Percentiles rank a stretch among this genome's conserved stretches.
phyloP scores from a whole-genome alignment of 2,888 invertebrate genomes.

The Hoplodrina ambigua region DNA sequence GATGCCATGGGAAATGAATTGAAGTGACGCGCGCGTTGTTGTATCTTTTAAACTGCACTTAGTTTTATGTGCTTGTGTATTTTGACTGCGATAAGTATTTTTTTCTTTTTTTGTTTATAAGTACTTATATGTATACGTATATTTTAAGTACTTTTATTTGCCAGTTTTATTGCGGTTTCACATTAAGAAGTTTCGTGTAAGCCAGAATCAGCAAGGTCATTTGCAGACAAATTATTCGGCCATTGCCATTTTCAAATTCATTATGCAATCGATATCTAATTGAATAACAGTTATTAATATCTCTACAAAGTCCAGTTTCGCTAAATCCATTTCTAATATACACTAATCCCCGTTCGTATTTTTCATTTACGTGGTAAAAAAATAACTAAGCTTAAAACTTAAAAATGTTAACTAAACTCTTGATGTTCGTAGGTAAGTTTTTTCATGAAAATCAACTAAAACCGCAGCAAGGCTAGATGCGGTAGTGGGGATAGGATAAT shows the following conservation, averaged over 20 bases:
- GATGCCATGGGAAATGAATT: conserved; percentile 81
- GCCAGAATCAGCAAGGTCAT: conserved; percentile 7
- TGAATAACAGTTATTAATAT: conserved; percentile 19
- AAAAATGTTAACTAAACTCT: conserved; percentile 28
- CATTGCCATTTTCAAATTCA: conserved; percentile 21
- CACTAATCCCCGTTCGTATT: conserved; percentile 15
- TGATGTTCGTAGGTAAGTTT: conserved; percentile 48
- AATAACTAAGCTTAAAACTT: neutral
- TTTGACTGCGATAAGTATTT: conserved; percentile 38
- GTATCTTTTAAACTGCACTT: conserved; percentile 46
- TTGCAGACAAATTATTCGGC: conserved; percentile 9
- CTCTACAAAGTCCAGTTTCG: conserved; percentile 16
- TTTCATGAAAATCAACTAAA: conserved; percentile 71
- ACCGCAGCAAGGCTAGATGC: conserved; percentile 72
- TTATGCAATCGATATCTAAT: conserved; percentile 22
- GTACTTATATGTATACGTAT: no score
- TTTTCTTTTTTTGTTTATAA: no score
- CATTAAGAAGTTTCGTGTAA: neutral
- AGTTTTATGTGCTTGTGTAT: conserved; percentile 32
- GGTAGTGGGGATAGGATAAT: conserved; percentile 77
- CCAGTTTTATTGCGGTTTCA: conserved; percentile 7
- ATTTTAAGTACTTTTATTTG: conserved; percentile 11
- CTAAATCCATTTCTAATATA: conserved; percentile 12
- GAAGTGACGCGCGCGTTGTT: conserved; percentile 66
- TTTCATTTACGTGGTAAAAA: conserved; percentile 14